phyloP scores from a whole-genome alignment of 2,797 vertebrate genomes.

The Pseudotriccus pelzelni region DNA sequence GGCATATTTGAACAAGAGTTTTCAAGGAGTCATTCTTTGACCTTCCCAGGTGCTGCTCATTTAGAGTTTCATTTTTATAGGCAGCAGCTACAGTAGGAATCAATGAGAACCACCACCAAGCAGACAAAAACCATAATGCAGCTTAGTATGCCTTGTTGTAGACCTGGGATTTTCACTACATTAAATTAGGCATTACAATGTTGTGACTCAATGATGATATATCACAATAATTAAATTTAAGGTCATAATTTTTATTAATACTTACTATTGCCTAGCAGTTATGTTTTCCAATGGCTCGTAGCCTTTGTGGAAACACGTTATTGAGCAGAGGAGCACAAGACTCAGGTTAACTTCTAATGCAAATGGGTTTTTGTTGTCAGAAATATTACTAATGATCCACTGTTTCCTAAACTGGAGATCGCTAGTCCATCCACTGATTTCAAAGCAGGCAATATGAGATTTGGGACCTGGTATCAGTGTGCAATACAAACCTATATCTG shows the following conservation, averaged over 20 bases:
- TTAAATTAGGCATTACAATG: not conserved
- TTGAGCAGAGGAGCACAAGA: not conserved
- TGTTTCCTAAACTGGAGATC: not conserved
- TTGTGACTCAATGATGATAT: not conserved
- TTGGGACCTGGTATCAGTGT: not conserved
- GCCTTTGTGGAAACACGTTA: not conserved
- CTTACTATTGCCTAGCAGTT: not conserved
- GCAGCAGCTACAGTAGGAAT: slow-evolving; percentile 3
- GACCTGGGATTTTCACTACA: not conserved
- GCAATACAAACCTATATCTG: not conserved
- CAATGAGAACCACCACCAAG: not conserved
- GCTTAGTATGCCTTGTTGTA: not conserved
- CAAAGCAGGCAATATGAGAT: not conserved
- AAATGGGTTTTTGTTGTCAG: not conserved
- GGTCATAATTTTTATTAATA: not conserved
- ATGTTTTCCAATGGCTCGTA: not conserved
- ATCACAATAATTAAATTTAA: not conserved
- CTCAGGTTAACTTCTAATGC: not conserved
- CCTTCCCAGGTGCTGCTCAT: slow-evolving; percentile 23
- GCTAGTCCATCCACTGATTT: not conserved
- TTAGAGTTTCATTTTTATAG: slow-evolving; percentile 41
- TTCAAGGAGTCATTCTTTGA: slow-evolving; percentile 11
- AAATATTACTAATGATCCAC: not conserved
- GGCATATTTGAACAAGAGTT: not conserved
- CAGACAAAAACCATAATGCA: not conserved